phyloP scores from a whole-genome alignment of 2,888 invertebrate genomes.

The Campaea margaritaria region DNA sequence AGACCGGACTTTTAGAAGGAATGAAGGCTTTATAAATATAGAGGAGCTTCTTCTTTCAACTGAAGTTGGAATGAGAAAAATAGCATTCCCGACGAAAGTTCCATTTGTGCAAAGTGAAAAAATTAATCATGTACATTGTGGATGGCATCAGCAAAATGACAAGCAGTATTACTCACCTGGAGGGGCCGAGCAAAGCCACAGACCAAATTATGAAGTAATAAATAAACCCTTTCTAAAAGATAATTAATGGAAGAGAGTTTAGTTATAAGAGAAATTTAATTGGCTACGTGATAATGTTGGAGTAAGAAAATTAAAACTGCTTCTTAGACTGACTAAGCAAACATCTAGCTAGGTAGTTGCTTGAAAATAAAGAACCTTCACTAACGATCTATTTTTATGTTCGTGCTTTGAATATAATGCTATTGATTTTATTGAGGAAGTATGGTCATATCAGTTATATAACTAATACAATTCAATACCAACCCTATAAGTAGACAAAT shows the following conservation, averaged over 20 bases:
- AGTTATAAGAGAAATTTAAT: slow-evolving; percentile 64
- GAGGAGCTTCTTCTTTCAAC: slow-evolving; percentile 5
- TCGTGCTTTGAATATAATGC: too few relatives aligned
- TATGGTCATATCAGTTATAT: too few relatives aligned
- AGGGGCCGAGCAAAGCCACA: slow-evolving; percentile 29
- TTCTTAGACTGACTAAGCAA: slow-evolving; percentile 43
- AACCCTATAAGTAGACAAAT: too few relatives aligned
- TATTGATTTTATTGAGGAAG: too few relatives aligned
- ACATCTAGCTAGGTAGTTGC: slow-evolving; percentile 44
- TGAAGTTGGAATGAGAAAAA: slow-evolving; percentile 4
- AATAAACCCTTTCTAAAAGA: slow-evolving; percentile 53
- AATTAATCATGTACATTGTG: slow-evolving; percentile 13
- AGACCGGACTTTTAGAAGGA: slow-evolving; percentile 30
- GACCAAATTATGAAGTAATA: slow-evolving; percentile 53
- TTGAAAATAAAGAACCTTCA: slow-evolving; percentile 37
- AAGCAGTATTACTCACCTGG: slow-evolving; percentile 29
- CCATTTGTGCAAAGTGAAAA: slow-evolving; percentile 10
- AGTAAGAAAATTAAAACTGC: slow-evolving; percentile 62
- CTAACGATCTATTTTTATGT: slow-evolving; percentile 13
- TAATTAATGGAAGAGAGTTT: slow-evolving; percentile 62
- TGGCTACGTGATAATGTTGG: slow-evolving; percentile 68
- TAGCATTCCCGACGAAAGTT: background rate
- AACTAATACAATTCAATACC: too few relatives aligned
- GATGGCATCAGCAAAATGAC: slow-evolving; percentile 18
- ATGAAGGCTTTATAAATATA: slow-evolving; percentile 19